phyloP scores from a whole-genome alignment of 2,888 invertebrate species.

The Abscondita cerata region DNA sequence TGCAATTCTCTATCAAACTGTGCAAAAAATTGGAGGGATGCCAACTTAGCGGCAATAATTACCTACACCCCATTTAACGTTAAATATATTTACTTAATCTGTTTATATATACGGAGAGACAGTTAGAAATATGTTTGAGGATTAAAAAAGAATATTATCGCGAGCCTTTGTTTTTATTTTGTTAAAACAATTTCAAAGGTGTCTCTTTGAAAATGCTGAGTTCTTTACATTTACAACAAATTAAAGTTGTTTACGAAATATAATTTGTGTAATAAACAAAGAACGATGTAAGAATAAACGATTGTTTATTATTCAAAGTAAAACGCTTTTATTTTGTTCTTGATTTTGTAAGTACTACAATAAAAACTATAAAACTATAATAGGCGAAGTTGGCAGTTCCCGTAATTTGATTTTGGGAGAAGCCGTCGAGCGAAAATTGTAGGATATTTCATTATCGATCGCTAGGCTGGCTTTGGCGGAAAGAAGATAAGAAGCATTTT shows the following conservation, averaged over 20 bases:
- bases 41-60: neutral
- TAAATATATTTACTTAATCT: neutral
- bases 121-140: too few species aligned
- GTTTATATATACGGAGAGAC: neutral
- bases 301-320: constrained; percentile 2
- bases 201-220: too few species aligned
- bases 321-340: constrained; percentile 12
- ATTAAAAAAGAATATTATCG: too few species aligned
- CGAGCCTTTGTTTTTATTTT: too few species aligned
- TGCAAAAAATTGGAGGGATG: too few species aligned
- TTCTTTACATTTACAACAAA: too few species aligned
- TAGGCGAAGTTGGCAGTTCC: constrained; percentile 31
- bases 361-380: constrained; percentile 35
- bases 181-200: too few species aligned
- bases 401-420: constrained; percentile 34
- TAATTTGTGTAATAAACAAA: neutral
- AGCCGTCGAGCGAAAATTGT: constrained; percentile 35
- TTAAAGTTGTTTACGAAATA: too few species aligned
- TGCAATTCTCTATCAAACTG: too few species aligned
- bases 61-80: neutral
- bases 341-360: constrained; percentile 21
- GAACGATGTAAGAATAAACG: neutral
- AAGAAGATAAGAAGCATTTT: constrained; percentile 35
- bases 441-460: constrained; percentile 37
- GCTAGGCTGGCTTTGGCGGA: constrained; percentile 32